phyloP scores from a whole-genome alignment of 2,888 invertebrate species.

The Caenorhabditis uteleia region DNA sequence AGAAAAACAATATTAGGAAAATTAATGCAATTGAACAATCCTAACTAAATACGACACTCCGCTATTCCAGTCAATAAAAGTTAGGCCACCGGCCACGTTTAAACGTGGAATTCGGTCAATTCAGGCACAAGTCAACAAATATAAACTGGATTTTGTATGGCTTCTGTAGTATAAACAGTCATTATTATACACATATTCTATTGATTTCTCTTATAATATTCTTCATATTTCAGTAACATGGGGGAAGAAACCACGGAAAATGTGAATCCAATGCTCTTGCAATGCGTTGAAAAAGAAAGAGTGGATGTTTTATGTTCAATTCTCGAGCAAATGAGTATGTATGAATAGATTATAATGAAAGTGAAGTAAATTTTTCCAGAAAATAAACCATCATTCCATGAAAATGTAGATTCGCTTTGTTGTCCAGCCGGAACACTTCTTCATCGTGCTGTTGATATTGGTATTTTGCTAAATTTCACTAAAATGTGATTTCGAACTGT shows the following conservation, averaged over 20 bases:
- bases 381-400: constrained; percentile 46
- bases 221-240: constrained; percentile 21
- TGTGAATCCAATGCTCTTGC: constrained; percentile 41
- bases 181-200: too few relatives aligned
- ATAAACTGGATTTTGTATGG: too few relatives aligned
- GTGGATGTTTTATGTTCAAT: constrained; percentile 62
- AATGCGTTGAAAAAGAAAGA: constrained; percentile 55
- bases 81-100: constrained; percentile 10
- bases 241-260: constrained; percentile 30
- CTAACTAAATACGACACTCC: constrained; percentile 23
- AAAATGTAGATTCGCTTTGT: constrained; percentile 53
- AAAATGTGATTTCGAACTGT: not conserved
- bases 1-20: too few relatives aligned
- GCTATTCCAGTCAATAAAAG: too few relatives aligned
- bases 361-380: constrained; percentile 33
- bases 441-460: constrained; percentile 68
- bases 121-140: too few relatives aligned
- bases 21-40: too few relatives aligned
- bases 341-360: not conserved
- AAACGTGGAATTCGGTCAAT: constrained; percentile 44
- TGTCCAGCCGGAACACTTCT: constrained; percentile 70
- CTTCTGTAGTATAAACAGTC: too few relatives aligned
- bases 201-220: not conserved
- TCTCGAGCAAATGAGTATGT: constrained; percentile 56
- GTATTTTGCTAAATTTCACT: constrained; percentile 14